phyloP scores from a whole-genome alignment of 1,140 invertebrate genomes.

The Limonius californicus region DNA sequence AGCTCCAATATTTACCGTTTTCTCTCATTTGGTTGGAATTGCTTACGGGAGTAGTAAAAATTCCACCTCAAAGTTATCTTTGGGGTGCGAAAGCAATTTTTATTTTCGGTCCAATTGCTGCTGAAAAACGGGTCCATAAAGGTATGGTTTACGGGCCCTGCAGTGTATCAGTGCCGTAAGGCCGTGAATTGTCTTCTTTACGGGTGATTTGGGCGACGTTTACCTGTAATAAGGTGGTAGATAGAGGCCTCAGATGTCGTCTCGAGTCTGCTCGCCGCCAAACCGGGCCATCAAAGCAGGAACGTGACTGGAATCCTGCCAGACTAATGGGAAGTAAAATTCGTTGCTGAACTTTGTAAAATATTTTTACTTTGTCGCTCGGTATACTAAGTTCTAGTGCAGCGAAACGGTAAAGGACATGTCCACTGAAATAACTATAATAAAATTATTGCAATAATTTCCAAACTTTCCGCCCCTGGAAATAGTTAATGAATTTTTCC shows the following conservation, averaged over 20 bases:
- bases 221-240: conserved; percentile 19
- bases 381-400: too few species aligned
- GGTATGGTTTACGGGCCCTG: neutral
- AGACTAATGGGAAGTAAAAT: conserved; percentile 18
- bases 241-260: conserved; percentile 16
- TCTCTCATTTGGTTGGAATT: too few species aligned
- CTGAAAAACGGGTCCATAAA: neutral
- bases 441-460: too few species aligned
- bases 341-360: neutral
- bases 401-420: too few species aligned
- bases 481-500: too few species aligned
- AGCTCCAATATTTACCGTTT: too few species aligned
- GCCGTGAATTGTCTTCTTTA: conserved; percentile 18
- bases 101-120: neutral
- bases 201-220: conserved; percentile 15
- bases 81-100: neutral
- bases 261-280: conserved; percentile 17
- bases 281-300: conserved; percentile 18
- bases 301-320: conserved; percentile 17
- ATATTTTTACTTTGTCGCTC: conserved; percentile 3
- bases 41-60: too few species aligned
- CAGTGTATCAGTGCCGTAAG: neutral
- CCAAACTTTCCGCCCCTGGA: too few species aligned
- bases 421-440: too few species aligned
- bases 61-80: too few species aligned